Percentiles rank a stretch among this genome's conserved stretches.
Evolutionary conservation across 2,797 vertebrate species (phyloP).

Genomic region (Paguma larvata): DNA sequence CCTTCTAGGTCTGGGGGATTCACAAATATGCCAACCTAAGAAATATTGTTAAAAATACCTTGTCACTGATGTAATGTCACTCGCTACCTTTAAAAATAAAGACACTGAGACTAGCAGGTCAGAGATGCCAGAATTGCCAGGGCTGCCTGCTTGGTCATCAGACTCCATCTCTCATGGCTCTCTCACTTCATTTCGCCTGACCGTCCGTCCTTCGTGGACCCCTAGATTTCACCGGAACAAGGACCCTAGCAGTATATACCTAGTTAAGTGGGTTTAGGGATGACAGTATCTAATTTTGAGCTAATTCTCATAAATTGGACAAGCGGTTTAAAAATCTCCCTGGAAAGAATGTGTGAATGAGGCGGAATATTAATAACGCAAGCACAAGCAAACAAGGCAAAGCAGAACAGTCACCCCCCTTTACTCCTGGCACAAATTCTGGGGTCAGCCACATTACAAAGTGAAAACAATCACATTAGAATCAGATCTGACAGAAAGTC

Average conservation of each 20-base stretch:
- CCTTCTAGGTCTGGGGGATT: too few relatives aligned
- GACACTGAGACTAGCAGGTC: too few relatives aligned
- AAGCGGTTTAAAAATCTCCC: background rate
- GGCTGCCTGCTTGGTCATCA: too few relatives aligned
- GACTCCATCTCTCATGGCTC: too few relatives aligned
- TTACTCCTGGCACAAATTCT: background rate
- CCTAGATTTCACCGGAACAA: too few relatives aligned
- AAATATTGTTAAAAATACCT: too few relatives aligned
- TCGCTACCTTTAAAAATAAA: too few relatives aligned
- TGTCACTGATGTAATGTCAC: too few relatives aligned
- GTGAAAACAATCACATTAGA: background rate
- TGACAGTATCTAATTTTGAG: background rate
- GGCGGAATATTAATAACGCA: background rate
- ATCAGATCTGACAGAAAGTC: background rate
- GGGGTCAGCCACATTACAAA: background rate
- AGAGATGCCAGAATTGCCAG: too few relatives aligned
- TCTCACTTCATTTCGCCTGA: too few relatives aligned
- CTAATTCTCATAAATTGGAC: background rate
- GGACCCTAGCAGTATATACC: background rate
- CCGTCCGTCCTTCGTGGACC: too few relatives aligned
- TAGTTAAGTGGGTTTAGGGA: background rate
- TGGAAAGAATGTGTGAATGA: background rate
- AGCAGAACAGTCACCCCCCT: background rate
- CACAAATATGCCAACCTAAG: too few relatives aligned
- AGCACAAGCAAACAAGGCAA: background rate